phyloP scores from a whole-genome alignment of 2,888 invertebrate species.

The Drosophila histrio region DNA sequence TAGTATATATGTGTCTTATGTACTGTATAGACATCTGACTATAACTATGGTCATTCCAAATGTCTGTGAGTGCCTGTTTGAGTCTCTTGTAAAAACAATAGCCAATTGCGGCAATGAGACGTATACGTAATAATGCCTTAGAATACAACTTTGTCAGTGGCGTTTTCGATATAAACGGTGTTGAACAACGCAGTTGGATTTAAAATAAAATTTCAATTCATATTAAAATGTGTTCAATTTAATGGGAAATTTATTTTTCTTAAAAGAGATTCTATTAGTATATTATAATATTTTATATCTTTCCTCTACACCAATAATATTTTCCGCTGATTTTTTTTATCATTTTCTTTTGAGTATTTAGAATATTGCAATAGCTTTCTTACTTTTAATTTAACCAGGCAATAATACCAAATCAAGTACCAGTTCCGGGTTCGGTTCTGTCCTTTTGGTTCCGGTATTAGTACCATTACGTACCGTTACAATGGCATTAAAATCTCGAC shows the following conservation, averaged over 20 bases:
- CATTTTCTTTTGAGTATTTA: too few relatives aligned
- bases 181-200: background rate
- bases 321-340: too few relatives aligned
- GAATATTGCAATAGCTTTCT: too few relatives aligned
- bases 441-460: too few relatives aligned
- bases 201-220: too few relatives aligned
- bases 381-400: too few relatives aligned
- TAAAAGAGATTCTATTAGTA: background rate
- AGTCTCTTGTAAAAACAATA: conserved; percentile 46
- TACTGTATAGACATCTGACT: conserved; percentile 19
- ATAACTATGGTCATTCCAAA: conserved; percentile 13
- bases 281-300: background rate
- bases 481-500: too few relatives aligned
- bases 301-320: background rate
- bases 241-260: background rate
- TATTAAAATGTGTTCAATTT: background rate
- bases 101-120: conserved; percentile 50
- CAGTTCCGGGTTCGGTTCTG: too few relatives aligned
- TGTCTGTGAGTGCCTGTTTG: conserved; percentile 18
- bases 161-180: conserved; percentile 21
- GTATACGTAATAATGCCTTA: conserved; percentile 54
- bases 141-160: conserved; percentile 4
- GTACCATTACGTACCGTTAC: too few relatives aligned
- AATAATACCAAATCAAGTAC: too few relatives aligned
- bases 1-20: conserved; percentile 2